phyloP scores from a whole-genome alignment of 1,140 invertebrate genomes.

The Zeugodacus cucurbitae region DNA sequence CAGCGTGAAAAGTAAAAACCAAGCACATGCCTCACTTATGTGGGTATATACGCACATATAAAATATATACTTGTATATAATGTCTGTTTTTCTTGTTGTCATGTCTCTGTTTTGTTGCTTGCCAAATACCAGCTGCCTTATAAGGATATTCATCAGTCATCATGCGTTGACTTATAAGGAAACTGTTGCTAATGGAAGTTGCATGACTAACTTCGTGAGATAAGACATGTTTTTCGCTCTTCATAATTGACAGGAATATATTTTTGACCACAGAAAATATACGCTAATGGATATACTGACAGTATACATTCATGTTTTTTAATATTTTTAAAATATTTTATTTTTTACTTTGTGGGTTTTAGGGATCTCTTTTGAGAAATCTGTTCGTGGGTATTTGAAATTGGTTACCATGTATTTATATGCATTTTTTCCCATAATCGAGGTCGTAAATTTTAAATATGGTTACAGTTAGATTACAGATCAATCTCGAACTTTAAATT shows the following conservation, averaged over 20 bases:
- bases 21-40: background rate
- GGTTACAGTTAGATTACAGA: too few species aligned
- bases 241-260: background rate
- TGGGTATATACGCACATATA: background rate
- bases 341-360: too few species aligned
- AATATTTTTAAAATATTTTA: too few species aligned
- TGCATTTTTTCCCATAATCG: too few species aligned
- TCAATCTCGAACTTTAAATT: too few species aligned
- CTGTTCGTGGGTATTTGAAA: too few species aligned
- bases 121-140: conserved; percentile 6
- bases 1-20: too few species aligned
- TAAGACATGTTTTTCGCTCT: background rate
- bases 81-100: background rate
- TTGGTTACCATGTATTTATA: too few species aligned
- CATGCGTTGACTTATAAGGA: background rate
- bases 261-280: background rate
- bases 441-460: too few species aligned
- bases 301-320: too few species aligned
- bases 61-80: background rate
- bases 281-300: too few species aligned
- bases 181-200: background rate
- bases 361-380: too few species aligned
- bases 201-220: background rate
- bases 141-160: background rate
- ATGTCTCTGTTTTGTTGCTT: background rate